Evolutionary conservation across 1,140 invertebrate species (phyloP), one percentile per base, ranked within the genome.

Genomic region (Drosophila kohkoa): DNA sequence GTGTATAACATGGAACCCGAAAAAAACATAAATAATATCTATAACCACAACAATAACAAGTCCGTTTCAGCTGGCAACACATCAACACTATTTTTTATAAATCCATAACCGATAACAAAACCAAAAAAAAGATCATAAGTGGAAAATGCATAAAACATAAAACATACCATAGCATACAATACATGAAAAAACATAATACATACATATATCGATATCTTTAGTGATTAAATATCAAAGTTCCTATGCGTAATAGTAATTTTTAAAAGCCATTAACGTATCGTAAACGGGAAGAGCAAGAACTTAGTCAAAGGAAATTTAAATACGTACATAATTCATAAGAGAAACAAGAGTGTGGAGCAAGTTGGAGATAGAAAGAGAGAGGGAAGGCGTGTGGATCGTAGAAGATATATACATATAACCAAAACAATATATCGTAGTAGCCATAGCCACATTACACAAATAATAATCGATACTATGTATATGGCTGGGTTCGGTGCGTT

Each of bases 221-320:
- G 87, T 90, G 87, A 90, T 90, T 90, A 90, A 25, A 88, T 90
- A 89, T 91, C 81, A 86, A 91, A 91, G 89, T 91, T 91, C 89
- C 89, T 91, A 91, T 80, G 83, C 83, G 83, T 87, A 87, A 87
- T 80, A 78, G 86, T 85, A 90, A 81, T 89, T 81, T 89, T 71
- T 52, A 78, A 76, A 69, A 54, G 65, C 67, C 65, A 70, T 70
- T 69, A 75, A 70, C 59, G 59, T 67, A 81, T 73, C 66, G 70
- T 68, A 75, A 79, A 69, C 46, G 59, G 77, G 66, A 68, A 11
- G 45, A 25, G 49, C 38, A 30, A 64, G 63, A 74, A 73, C 57
- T 68, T 66, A 77, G 75, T 63, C 63, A 54, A 77, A 68, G 58
- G 59, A 77, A 88, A 90, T 71, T 79, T 67, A 87, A 87, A 87